Evolutionary conservation across 2,888 invertebrate genomes (phyloP).

Genomic region (Phlogophora meticulosa): DNA sequence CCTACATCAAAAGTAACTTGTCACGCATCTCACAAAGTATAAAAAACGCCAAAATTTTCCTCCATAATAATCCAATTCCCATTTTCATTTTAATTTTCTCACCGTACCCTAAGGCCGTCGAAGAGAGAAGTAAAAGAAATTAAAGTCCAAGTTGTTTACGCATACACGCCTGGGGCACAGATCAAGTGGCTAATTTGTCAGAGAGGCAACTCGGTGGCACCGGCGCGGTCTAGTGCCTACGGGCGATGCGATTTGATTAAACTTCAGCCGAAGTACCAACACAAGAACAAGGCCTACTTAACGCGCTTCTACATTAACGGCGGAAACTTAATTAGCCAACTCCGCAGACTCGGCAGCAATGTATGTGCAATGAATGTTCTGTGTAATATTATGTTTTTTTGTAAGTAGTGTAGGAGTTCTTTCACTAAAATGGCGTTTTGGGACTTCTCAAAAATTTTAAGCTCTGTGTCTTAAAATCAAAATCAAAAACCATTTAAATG

Average conservation of each 20-base stretch:
- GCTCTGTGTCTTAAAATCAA: too few relatives aligned
- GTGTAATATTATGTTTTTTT: constrained; percentile 48
- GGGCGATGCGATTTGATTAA: constrained; percentile 90
- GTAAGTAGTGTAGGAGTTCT: neutral
- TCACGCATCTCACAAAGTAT: constrained; percentile 2
- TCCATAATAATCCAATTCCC: constrained; percentile 20
- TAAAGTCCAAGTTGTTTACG: constrained; percentile 80
- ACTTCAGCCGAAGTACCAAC: constrained; percentile 84
- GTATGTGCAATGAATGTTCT: constrained; percentile 63
- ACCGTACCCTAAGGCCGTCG: constrained; percentile 58
- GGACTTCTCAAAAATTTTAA: too few relatives aligned
- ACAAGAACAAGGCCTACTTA: constrained; percentile 85
- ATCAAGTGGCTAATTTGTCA: constrained; percentile 90
- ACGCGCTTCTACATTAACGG: constrained; percentile 82
- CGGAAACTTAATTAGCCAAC: constrained; percentile 88
- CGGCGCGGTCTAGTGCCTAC: constrained; percentile 73
- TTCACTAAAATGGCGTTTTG: neutral
- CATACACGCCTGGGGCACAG: constrained; percentile 80
- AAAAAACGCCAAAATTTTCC: constrained; percentile 17
- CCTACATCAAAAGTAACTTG: constrained; percentile 5
- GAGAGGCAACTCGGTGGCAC: constrained; percentile 78
- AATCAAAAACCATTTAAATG: too few relatives aligned
- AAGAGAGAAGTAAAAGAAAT: constrained; percentile 75
- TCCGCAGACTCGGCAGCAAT: constrained; percentile 71
- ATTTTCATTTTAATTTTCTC: constrained; percentile 45